Evolutionary conservation across 1,140 invertebrate species (phyloP), one percentile per base, ranked within the genome.

Genomic region (Nasonia vitripennis): DNA sequence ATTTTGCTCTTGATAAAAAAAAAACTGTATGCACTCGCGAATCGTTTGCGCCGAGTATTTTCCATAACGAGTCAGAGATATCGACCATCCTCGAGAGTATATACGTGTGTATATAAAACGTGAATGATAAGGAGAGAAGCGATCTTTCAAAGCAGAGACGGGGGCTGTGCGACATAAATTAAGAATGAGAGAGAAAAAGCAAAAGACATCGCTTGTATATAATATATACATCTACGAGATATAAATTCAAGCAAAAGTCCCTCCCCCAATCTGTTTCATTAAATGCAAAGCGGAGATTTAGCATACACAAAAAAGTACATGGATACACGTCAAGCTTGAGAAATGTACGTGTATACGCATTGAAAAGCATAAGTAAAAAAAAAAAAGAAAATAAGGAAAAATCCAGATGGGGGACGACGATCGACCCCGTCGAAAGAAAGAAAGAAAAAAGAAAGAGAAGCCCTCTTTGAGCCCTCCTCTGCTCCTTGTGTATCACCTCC

Each of bases 401-500:
- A n/a, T 45, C 11, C 23, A 71, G 74, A 31, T 74, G 71, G 74
- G 79, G 45, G 48, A 74, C 27, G 48, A 74, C 27, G 73, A 77
- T 45, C 74, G 34, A 45, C 37, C 41, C 41, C 23, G 23, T 7
- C 48, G n/a, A 51, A 48, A 78, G 27, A 75, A 51, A 48, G 23
- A 74, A 62, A 45, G 27, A 12, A 80, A 48, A 81, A 79, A 71
- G 71, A 70, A 37, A 37, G 34, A 67, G 70, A 74, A 27, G 3
- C 89, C 88, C 87, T 89, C 88, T 88, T 89, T 89, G 86, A 90
- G 90, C 88, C 82, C 86, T 92, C 91, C 91, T 89, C 88, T 87
- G 34, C 68, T 93, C 92, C 92, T 89, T 91, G 90, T 93, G 92
- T 92, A 92, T 91, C 88, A 91, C 90, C 90, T 74, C 62, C 51